Evolutionary conservation across 2,113 vertebrate genomes (phyloP), one percentile per base, ranked within the genome.

Genomic region (Caranx ignobilis): DNA sequence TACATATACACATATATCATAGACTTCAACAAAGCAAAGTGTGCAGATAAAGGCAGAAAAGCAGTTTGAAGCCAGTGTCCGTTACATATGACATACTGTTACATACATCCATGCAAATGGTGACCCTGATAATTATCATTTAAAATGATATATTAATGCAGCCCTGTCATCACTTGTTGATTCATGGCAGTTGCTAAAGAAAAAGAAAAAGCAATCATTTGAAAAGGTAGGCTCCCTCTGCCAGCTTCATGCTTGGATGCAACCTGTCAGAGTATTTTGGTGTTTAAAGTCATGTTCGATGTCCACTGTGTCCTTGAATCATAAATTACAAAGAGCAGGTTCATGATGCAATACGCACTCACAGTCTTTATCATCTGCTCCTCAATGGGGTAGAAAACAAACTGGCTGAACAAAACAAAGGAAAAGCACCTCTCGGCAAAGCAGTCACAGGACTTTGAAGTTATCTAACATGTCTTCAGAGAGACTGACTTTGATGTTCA

Each of bases 401-500:
- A 87, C 72, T 34, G 54, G 82, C 77, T 47, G 91, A 81, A 71
- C 18, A 83, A 91, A 88, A 89, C 87, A 94, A 91, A 87, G 74
- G 78, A 39, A 86, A 82, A 85, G 79, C 85, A 84, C 86, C 91
- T 94, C 86, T 91, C 71, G 83, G 90, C 88, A 45, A 86, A 86
- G 90, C 82, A 85, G 87, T 88, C 77, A 64, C 60, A 87, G 75
- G 80, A 91, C 93, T 93, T 94, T 93, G 90, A 94, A 92, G 93
- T 93, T 87, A 84, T 93, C 88, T 88, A 86, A 93, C 85, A 64
- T 75, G 86, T 91, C 92, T 93, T 91, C 88, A 65, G 90, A 92
- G 92, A 93, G 88, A 61, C 85, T 56, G 86, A 89, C 88, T 94
- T 93, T 94, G 89, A 94, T 93, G 91, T 92, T 90, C 68, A 82